Evolutionary conservation across 2,113 vertebrate species (phyloP).

Genomic region (Halcyon malimbica): DNA sequence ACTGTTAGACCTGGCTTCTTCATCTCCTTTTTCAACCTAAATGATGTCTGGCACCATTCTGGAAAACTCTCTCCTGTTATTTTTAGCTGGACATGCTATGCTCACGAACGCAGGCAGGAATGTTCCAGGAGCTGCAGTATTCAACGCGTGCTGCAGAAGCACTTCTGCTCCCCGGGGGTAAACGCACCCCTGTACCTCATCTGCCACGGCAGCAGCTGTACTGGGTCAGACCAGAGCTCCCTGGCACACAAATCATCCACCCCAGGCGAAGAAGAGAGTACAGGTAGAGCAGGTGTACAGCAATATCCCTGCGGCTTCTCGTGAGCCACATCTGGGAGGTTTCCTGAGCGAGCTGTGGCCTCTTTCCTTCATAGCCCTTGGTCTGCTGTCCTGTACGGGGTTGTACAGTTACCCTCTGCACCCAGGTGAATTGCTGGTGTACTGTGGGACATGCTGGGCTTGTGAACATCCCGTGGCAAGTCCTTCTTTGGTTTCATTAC

Average conservation of each 20-base stretch:
- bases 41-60: accelerated
- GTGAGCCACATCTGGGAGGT: neutral
- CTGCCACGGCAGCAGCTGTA: neutral
- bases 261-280: neutral
- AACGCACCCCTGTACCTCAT: neutral
- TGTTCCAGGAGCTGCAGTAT: neutral
- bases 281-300: neutral
- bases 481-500: neutral
- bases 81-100: neutral
- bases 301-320: neutral
- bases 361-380: neutral
- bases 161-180: neutral
- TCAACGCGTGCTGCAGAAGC: neutral
- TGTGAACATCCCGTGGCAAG: neutral
- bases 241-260: neutral
- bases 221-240: neutral
- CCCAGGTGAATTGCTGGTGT: neutral
- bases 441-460: neutral
- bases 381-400: neutral
- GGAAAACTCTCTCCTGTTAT: accelerated
- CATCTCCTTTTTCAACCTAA: neutral
- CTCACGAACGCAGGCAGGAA: accelerated
- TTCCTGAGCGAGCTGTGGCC: neutral
- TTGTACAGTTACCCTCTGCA: neutral
- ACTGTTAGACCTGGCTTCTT: neutral